Evolutionary conservation across 2,888 invertebrate genomes (phyloP), one percentile per base, ranked within the genome.

Genomic region (Nomada goodeniana): DNA sequence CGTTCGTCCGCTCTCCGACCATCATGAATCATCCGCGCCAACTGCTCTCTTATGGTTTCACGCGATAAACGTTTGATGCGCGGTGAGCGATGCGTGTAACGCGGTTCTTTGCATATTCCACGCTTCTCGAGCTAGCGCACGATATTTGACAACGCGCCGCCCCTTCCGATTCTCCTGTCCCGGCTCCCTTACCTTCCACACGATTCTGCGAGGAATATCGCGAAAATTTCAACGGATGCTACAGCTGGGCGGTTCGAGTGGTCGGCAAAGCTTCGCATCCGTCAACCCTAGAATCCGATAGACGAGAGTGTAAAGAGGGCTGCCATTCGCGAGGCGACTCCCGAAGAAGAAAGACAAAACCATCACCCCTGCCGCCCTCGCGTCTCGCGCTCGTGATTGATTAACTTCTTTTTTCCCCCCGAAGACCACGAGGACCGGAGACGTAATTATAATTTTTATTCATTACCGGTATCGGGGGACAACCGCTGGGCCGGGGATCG

Each of bases 401-500:
- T 93, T 93, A 93, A 93, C 92, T 93, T 92, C 89, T 91, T 91
- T 90, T 91, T 90, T 89, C n/a, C 61, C 52, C 72, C 76, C 84
- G 85, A 85, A 86, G 89, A 87, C 87, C 82, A 75, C 74, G 82
- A 74, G 69, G 87, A 88, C 90, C 89, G 87, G 91, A 91, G 93
- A 92, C 91, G 93, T 92, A 93, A 93, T 93, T 93, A 93, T 93
- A 93, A 93, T 93, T 93, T 93, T 93, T 93, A 93, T 93, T 93
- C 93, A 93, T 93, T 93, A 93, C 89, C 88, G 75, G 85, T 75
- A 82, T 81, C 80, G 86, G 36, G 67, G 55, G 82, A 73, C 75
- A 68, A 52, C 57, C 72, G 23, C 72, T 78, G 81, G 77, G 81
- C 5, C 57, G 75, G 75, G 88, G 88, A 88, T 91, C 88, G 86